Conservation (phyloP, 2,888 invertebrate species). For the Iphiclides podalirius region DNA sequence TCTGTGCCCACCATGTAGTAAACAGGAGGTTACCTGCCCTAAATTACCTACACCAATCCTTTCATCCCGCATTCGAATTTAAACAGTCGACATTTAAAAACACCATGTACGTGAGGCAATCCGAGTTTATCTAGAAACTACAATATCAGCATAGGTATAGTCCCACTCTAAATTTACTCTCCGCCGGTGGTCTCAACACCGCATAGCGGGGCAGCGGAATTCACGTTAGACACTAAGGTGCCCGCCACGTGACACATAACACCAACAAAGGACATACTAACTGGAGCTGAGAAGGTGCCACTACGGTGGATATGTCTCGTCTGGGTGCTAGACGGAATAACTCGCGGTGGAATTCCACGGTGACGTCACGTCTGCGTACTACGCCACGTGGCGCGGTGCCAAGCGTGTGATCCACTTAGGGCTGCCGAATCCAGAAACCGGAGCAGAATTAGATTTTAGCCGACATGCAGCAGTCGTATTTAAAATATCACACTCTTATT, state of each 20-base stretch:
- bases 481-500: no score
- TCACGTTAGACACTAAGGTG: constrained; percentile 3
- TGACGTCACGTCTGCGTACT: constrained; percentile 55
- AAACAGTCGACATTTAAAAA: no score
- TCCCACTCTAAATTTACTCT: no score
- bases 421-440: constrained; percentile 16
- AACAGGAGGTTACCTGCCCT: no score
- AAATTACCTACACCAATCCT: no score
- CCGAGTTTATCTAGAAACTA: no score
- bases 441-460: no score
- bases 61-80: no score
- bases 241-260: constrained; percentile 8
- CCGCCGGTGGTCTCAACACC: constrained; percentile 16
- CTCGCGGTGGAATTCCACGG: constrained; percentile 36
- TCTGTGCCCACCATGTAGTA: no score
- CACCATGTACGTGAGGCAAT: no score
- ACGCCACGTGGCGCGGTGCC: constrained; percentile 41
- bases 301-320: constrained; percentile 20
- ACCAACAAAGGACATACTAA: not conserved
- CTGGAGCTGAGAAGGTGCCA: constrained; percentile 10
- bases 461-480: no score
- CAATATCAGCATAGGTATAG: no score
- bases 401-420: constrained; percentile 29
- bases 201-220: constrained; percentile 4
- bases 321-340: constrained; percentile 24